Percentiles rank a stretch among this genome's conserved stretches.
phyloP scores from a whole-genome alignment of 2,113 vertebrate species.

The Vombatus ursinus region DNA sequence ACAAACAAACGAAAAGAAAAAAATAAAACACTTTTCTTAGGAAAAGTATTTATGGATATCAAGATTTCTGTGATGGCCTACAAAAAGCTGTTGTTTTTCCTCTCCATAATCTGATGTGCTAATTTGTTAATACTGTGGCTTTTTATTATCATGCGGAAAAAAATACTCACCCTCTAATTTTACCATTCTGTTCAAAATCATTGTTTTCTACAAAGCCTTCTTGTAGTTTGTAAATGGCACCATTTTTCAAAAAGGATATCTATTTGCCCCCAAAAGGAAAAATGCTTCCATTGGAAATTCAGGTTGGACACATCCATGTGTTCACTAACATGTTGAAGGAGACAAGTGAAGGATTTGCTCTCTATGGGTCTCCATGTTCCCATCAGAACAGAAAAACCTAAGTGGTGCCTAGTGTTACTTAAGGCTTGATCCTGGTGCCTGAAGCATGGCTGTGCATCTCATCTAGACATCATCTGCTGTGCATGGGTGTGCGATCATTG shows the following conservation, averaged over 20 bases:
- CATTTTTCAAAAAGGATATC: background rate
- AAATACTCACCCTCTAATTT: background rate
- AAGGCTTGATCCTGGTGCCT: accelerated
- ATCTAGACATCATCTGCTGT: too few relatives aligned
- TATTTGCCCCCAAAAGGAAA: background rate
- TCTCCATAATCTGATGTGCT: background rate
- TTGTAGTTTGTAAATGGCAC: background rate
- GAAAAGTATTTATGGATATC: background rate
- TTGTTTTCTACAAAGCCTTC: background rate
- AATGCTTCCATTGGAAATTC: background rate
- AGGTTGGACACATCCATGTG: accelerated
- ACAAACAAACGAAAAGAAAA: too few relatives aligned
- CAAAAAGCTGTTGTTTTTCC: background rate
- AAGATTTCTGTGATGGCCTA: background rate
- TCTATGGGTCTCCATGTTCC: accelerated
- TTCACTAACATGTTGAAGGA: accelerated
- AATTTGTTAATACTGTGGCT: background rate
- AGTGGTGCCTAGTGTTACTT: too few relatives aligned
- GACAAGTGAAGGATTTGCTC: background rate
- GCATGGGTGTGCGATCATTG: accelerated
- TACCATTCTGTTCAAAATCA: background rate
- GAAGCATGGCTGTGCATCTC: background rate
- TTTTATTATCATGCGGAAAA: background rate
- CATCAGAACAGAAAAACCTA: background rate
- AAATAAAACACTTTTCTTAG: background rate